Evolutionary conservation across 2,113 vertebrate genomes (phyloP).

Genomic region (Kobus ellipsiprymnus): DNA sequence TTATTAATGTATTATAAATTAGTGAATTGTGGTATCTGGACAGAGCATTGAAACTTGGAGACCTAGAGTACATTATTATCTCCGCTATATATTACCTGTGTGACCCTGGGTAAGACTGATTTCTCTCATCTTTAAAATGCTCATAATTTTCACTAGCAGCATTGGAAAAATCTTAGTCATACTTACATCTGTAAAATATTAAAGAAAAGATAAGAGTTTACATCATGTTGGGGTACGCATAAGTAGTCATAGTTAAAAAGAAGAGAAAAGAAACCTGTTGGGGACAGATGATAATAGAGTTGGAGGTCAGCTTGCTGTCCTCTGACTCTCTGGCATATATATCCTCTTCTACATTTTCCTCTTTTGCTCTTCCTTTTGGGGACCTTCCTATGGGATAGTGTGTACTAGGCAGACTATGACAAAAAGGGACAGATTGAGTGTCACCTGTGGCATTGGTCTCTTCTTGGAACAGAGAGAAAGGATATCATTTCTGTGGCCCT

Average conservation of each 20-base stretch:
- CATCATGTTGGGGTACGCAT: background rate
- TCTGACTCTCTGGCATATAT: background rate
- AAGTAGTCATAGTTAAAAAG: background rate
- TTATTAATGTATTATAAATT: background rate
- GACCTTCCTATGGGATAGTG: background rate
- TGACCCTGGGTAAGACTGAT: background rate
- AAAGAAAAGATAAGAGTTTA: background rate
- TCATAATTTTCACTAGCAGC: background rate
- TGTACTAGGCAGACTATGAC: background rate
- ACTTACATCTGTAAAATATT: background rate
- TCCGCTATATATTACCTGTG: background rate
- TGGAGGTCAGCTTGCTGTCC: background rate
- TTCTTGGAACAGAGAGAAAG: background rate
- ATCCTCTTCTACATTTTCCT: background rate
- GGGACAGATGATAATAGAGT: background rate
- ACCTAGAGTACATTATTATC: background rate
- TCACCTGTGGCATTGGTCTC: background rate
- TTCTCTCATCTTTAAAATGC: constrained; percentile 14
- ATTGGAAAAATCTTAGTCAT: background rate
- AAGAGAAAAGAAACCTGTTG: background rate
- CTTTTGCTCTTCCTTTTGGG: background rate
- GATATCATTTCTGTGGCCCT: background rate
- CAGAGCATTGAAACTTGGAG: constrained; percentile 1
- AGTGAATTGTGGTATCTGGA: background rate
- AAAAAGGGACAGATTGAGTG: background rate